Evolutionary conservation across 1,140 invertebrate genomes (phyloP).

Genomic region (Lordiphosa stackelbergi): DNA sequence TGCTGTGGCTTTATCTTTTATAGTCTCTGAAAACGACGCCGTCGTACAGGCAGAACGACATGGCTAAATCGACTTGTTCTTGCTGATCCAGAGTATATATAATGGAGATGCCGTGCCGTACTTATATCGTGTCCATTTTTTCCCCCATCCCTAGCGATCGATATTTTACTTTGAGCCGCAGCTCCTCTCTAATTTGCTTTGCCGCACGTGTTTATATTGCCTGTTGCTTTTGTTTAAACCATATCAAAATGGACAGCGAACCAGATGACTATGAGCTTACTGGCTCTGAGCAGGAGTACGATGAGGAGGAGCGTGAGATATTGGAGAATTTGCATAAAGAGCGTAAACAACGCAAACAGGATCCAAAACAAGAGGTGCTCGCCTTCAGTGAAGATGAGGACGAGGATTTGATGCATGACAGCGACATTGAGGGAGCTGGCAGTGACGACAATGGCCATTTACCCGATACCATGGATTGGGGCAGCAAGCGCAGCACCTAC

Average conservation of each 20-base stretch:
- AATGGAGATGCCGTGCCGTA: too few species aligned
- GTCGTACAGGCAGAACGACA: too few species aligned
- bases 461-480: constrained; percentile 91
- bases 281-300: constrained; percentile 85
- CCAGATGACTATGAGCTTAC: constrained; percentile 81
- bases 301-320: constrained; percentile 81
- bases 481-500: constrained; percentile 86
- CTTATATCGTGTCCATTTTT: background rate
- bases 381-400: constrained; percentile 79
- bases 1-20: too few species aligned
- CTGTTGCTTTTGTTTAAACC: background rate
- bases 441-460: constrained; percentile 82
- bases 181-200: constrained; percentile 38
- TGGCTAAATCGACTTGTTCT: too few species aligned
- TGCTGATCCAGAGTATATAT: too few species aligned
- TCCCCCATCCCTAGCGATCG: background rate
- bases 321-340: constrained; percentile 81
- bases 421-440: constrained; percentile 86
- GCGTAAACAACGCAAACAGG: constrained; percentile 78
- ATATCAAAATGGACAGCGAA: constrained; percentile 49
- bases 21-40: too few species aligned
- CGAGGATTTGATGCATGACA: constrained; percentile 80
- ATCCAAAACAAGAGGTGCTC: constrained; percentile 83
- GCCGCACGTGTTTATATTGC: constrained; percentile 48
- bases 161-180: background rate